Percentiles rank a stretch among this genome's conserved stretches.
Evolutionary conservation across 2,113 vertebrate species (phyloP).

Genomic region (Crocuta crocuta): DNA sequence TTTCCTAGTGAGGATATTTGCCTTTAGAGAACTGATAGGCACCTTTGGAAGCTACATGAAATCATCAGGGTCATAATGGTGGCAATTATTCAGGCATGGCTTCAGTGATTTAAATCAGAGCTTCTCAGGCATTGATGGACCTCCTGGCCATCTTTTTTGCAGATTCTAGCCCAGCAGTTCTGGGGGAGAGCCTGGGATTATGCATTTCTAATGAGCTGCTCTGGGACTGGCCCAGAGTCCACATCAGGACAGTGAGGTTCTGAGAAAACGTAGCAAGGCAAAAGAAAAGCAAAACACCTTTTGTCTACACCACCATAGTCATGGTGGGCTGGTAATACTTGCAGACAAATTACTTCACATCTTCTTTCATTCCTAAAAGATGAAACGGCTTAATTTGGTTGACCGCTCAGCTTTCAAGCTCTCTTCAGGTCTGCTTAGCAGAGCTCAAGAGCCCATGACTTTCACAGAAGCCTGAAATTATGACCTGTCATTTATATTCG

Average conservation of each 20-base stretch:
- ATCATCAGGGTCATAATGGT: background rate
- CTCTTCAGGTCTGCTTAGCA: background rate
- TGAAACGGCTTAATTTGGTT: background rate
- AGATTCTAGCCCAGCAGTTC: background rate
- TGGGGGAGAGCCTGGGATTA: background rate
- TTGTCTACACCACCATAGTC: background rate
- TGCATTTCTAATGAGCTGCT: background rate
- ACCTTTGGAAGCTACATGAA: background rate
- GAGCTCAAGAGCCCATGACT: background rate
- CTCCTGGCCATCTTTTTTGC: background rate
- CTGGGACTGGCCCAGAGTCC: background rate
- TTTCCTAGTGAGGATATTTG: background rate
- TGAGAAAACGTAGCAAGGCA: background rate
- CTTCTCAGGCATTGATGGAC: background rate
- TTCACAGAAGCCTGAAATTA: background rate
- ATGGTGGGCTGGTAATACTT: background rate
- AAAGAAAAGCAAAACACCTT: background rate
- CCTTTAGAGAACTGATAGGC: background rate
- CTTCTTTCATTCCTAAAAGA: background rate
- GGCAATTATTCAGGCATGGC: background rate
- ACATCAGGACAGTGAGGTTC: background rate
- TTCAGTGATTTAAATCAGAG: background rate
- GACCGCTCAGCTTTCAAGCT: background rate
- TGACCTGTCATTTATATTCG: background rate
- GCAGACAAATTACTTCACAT: background rate